Conservation (phyloP, 2,797 vertebrate genomes). For the Acanthurus lineatus region DNA sequence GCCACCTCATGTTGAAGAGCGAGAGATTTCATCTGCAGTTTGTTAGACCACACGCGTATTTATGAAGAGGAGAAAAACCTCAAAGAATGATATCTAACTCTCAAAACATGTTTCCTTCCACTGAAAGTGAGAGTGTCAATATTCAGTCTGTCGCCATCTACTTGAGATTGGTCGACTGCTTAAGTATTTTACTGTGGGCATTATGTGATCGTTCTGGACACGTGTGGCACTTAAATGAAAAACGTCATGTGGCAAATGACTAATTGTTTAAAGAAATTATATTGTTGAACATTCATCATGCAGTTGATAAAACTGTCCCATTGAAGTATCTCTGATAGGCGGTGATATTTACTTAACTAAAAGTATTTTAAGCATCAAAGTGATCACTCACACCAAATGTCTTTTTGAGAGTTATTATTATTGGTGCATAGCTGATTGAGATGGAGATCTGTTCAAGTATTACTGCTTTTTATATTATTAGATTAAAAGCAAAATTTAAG, state of each 20-base stretch:
- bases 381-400: background rate
- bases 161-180: background rate
- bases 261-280: background rate
- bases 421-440: background rate
- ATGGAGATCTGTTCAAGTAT: background rate
- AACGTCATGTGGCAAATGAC: background rate
- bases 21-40: background rate
- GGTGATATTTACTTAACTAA: background rate
- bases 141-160: background rate
- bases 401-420: background rate
- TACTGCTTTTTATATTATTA: too few species aligned
- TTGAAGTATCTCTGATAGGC: background rate
- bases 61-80: background rate
- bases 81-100: background rate
- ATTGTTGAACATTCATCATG: background rate
- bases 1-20: background rate
- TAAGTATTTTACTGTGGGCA: background rate
- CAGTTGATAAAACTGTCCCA: background rate
- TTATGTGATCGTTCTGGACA: background rate
- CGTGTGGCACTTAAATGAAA: background rate
- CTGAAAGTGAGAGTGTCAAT: background rate
- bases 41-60: background rate
- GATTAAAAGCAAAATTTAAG: background rate
- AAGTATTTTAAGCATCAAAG: background rate
- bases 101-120: background rate